Evolutionary conservation across 2,797 vertebrate species (phyloP), one percentile per base, ranked within the genome.

Genomic region (Pangasius mekongensis): DNA sequence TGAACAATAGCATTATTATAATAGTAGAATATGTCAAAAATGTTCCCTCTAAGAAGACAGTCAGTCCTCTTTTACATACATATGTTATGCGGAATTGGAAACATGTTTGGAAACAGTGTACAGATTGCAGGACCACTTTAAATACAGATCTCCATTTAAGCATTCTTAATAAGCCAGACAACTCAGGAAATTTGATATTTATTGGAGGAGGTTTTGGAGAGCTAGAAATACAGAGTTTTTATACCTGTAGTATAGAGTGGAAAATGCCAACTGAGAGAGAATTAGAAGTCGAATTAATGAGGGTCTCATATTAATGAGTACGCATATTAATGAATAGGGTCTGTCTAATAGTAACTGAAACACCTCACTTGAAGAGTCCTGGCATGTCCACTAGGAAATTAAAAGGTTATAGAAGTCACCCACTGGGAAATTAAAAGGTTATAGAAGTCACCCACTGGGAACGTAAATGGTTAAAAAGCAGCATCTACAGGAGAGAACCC

Each of bases 341-440:
- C 71, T 60, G 54, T 85, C 83, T 83, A 66, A 84, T 86, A 85
- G 60, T 87, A 82, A 81, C 74, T 56, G 86, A 84, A 88, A 89
- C 36, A 52, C 58, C 49, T 84, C 85, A 30, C 3, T 76, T 43
- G 52, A 88, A 80, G 39, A 77, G 77, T 83, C 84, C 24, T 74
- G 83, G 47, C 49, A 73, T 66, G 83, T 81, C 69, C 6, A 1
- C 8, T 56, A 47, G n/a, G 73, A 86, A 88, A 86, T 88, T 47
- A 27, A 86, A 89, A 81, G 80, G 80, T 62, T 81, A 39, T 60
- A 39, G 30, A 80, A 54, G 30, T 80, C 77, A 80, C n/a, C 49
- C n/a, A 1, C 18, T 60, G 43, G 22, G 84, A 84, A 87, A 86
- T 88, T 36, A 22, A 87, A 87, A 36, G 56, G 80, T 62, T 60